Base-by-base conservation (phyloP, 2,113 vertebrate genomes). In the Clarias gariepinus region DNA sequence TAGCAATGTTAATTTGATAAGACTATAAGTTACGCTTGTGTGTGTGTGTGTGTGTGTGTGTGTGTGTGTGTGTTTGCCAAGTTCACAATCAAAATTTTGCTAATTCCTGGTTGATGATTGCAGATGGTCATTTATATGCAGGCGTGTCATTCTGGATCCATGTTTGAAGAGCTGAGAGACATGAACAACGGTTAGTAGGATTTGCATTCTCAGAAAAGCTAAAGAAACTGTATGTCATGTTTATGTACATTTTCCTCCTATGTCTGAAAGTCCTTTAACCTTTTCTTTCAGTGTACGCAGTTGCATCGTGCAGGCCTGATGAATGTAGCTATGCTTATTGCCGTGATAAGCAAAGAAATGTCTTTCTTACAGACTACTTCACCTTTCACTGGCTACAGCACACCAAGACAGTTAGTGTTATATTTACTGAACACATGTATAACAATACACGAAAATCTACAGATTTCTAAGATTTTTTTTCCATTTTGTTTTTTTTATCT, bases 41-140 rank as follows among this genome's bases (percentile, higher is more conserved):
- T 41, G 41, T 41, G 41, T 6, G 41, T 41, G n/a, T n/a, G n/a
- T n/a, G n/a, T n/a, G 41, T 47, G 47, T 47, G 47, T 47, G 47
- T 47, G 47, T 47, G 47, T 47, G 47, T 47, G 47, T 47, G 47
- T 47, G 47, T 47, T 47, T 47, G 47, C 47, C 47, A 47, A 8
- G 47, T 8, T 47, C 47, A 47, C 7, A 47, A 47, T 47, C 6
- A 47, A 7, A 47, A 47, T 47, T 47, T 47, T 47, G 47, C 47
- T 47, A 0, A 47, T 47, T 47, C 7, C 47, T 47, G 47, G 6
- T 47, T 7, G 47, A 47, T 47, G 47, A 8, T 7, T 47, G 47
- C 7, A 47, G 47, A 87, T 83, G 86, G 86, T 83, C 33, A 87
- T 87, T 25, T 87, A 66, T 60, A 19, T 83, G 18, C 69, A 83